Evolutionary conservation across 2,797 vertebrate species (phyloP).

Genomic region (Melopsittacus undulatus): DNA sequence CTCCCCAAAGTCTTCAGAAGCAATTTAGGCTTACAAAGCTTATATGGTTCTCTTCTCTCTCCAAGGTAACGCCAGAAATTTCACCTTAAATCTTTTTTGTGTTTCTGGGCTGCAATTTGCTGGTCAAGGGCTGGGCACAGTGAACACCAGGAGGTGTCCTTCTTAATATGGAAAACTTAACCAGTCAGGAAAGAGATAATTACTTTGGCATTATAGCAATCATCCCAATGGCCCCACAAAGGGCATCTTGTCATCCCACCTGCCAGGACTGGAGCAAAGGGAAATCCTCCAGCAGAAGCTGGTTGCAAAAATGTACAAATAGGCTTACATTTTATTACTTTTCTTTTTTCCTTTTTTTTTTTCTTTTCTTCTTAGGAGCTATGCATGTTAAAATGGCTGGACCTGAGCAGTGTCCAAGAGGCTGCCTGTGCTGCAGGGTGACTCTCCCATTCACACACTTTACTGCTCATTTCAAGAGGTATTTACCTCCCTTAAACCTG

Average conservation of each 20-base stretch:
- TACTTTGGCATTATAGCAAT: accelerated
- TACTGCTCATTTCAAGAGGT: accelerated
- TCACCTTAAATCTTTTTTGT: constrained; percentile 3
- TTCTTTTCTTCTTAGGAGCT: not conserved
- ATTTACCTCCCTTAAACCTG: not conserved
- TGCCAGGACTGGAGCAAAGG: accelerated
- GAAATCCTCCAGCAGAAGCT: not conserved
- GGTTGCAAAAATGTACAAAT: not conserved
- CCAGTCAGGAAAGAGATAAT: accelerated
- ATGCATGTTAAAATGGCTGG: too few species aligned
- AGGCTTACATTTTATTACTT: not conserved
- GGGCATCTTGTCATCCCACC: not conserved
- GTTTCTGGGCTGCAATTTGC: constrained; percentile 38
- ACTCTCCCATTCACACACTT: not conserved
- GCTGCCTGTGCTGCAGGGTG: not conserved
- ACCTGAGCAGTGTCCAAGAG: not conserved
- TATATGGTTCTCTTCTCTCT: not conserved
- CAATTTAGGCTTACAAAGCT: not conserved
- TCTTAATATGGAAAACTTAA: not conserved
- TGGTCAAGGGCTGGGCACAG: not conserved
- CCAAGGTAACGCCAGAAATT: not conserved
- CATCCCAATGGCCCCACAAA: accelerated
- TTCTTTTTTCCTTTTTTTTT: not conserved
- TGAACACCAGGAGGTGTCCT: not conserved
- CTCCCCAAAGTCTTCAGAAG: not conserved